These are phyloP conservation scores for Hestina assimilis DNA, from an alignment of 1,140 invertebrate species.

Conservation along the genomic window DNA sequence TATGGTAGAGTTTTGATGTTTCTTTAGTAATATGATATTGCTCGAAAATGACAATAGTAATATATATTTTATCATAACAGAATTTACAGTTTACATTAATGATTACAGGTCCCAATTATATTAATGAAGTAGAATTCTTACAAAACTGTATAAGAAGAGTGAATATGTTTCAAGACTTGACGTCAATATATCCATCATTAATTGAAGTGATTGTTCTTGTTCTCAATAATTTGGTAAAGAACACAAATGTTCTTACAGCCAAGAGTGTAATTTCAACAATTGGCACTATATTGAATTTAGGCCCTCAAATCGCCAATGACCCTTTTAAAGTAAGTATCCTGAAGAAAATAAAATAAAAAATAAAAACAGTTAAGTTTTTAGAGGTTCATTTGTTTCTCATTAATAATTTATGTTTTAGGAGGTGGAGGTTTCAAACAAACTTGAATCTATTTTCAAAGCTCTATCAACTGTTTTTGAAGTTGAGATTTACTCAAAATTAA, in stretches of 20 bases:
- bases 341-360: no score
- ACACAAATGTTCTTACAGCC: neutral
- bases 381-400: neutral
- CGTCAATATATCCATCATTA: conserved; percentile 7
- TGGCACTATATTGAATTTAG: conserved; percentile 25
- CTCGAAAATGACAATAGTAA: conserved; percentile 2
- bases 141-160: conserved; percentile 2
- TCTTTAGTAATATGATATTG: conserved; percentile 74
- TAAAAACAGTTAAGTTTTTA: no score
- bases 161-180: conserved; percentile 2
- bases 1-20: conserved; percentile 48
- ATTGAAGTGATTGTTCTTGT: conserved; percentile 2
- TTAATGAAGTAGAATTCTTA: conserved; percentile 33
- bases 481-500: conserved; percentile 29
- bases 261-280: conserved; percentile 27
- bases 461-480: conserved; percentile 27
- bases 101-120: conserved; percentile 29
- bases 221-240: neutral
- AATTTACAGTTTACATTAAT: neutral
- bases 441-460: conserved; percentile 24
- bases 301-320: conserved; percentile 5
- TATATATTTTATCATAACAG: neutral
- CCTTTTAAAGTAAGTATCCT: conserved; percentile 31
- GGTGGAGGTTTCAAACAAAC: neutral
- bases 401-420: neutral